Evolutionary conservation across 2,113 vertebrate species (phyloP), one percentile per base, ranked within the genome.

Genomic region (Carollia perspicillata): DNA sequence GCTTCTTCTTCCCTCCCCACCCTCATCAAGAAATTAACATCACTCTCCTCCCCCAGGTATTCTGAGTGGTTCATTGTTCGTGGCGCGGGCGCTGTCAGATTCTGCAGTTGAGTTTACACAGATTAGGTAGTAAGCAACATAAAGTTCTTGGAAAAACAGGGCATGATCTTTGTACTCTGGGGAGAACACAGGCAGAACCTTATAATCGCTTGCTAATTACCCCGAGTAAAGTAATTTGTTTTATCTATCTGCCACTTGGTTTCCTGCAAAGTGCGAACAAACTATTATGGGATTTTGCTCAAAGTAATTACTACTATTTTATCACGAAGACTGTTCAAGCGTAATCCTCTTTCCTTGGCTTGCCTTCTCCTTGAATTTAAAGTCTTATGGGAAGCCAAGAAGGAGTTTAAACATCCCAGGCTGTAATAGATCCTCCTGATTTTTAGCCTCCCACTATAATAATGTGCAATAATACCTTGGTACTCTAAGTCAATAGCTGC

Each of bases 241-340:
- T 98, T 98, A 98, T 98, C 98, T 98, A 96, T 98, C 98, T 98
- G 95, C 96, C 97, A 97, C 97, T 98, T 96, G 96, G 96, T 98
- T 98, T 98, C 98, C 97, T 98, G 96, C 97, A 97, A 98, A 98
- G 96, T 90, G 60, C 37, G 42, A 96, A 97, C 98, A 97, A 96
- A 44, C 94, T 97, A 97, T 98, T 98, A 98, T 87, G 86, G 98
- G 96, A 98, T 98, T 98, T 98, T 97, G 89, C 96, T 98, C 97
- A 98, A 98, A 98, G 97, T 98, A 98, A 98, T 98, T 98, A 98
- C 98, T 98, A 96, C 94, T 98, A 95, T 98, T 98, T 98, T 98
- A 98, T 98, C 97, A 95, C n/a, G 94, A 98, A 98, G 94, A 71
- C 86, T 98, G 96, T 90, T 98, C 96, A 98, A 97, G 93, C 74